Evolutionary conservation across 1,140 invertebrate species (phyloP).

Genomic region (Augochlora pura): DNA sequence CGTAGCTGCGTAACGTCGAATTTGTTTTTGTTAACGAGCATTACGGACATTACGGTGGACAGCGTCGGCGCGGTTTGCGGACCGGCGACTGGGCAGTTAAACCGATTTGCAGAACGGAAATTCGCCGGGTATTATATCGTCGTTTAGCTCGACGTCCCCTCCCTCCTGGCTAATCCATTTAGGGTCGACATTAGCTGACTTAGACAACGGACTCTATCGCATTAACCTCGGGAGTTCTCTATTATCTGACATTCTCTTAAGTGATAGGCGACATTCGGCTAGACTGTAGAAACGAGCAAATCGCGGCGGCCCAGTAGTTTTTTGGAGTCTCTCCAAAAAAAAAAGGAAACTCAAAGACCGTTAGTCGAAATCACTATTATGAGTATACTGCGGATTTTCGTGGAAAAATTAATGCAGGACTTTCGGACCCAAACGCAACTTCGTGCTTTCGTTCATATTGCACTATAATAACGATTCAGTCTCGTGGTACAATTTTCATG

Average conservation of each 20-base stretch:
- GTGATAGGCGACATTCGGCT: neutral
- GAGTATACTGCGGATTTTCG: too few relatives aligned
- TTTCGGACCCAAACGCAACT: too few relatives aligned
- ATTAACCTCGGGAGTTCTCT: conserved; percentile 29
- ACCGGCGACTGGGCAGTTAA: conserved; percentile 26
- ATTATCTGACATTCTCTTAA: conserved; percentile 51
- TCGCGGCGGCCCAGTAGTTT: neutral
- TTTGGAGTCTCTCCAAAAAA: neutral
- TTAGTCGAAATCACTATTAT: too few relatives aligned
- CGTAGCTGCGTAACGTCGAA: neutral
- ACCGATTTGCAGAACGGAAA: conserved; percentile 52
- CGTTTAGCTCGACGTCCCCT: conserved; percentile 45
- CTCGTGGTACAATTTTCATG: too few relatives aligned
- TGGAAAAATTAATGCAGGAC: too few relatives aligned
- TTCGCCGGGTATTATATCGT: conserved; percentile 45
- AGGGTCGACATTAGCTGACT: conserved; percentile 59
- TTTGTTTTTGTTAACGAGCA: conserved; percentile 34
- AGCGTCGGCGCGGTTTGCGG: neutral
- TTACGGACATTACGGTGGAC: neutral
- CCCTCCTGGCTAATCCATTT: conserved; percentile 59
- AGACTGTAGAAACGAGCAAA: neutral
- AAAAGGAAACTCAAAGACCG: too few relatives aligned
- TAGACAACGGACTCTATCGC: conserved; percentile 44
- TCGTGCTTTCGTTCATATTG: too few relatives aligned
- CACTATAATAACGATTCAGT: too few relatives aligned